These are phyloP conservation scores for Eumeta japonica DNA, from an alignment of 1,140 invertebrate genomes.

Conservation along the genomic window DNA sequence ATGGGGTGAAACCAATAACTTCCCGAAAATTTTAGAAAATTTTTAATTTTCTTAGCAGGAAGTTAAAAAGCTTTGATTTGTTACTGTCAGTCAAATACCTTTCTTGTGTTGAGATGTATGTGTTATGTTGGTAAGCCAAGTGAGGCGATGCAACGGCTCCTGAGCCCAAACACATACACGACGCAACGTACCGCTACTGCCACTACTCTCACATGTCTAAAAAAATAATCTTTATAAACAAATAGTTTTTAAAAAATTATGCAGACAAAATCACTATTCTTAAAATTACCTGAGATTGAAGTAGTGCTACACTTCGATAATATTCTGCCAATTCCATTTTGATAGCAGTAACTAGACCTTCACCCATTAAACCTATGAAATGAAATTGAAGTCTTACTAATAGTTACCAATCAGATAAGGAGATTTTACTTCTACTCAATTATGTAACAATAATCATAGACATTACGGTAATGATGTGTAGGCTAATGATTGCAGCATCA, in stretches of 20 bases:
- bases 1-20: too few relatives aligned
- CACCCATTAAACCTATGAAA: slow-evolving; percentile 71
- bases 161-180: slow-evolving; percentile 78
- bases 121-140: slow-evolving; percentile 78
- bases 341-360: slow-evolving; percentile 84
- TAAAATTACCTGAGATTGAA: slow-evolving; percentile 73
- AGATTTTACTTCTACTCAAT: background rate
- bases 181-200: slow-evolving; percentile 69
- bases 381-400: background rate
- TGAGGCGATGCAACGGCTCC: slow-evolving; percentile 75
- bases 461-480: background rate
- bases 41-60: too few relatives aligned
- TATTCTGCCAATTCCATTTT: slow-evolving; percentile 83
- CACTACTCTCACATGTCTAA: slow-evolving; percentile 41
- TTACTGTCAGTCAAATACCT: slow-evolving; percentile 38
- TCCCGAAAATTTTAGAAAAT: too few relatives aligned
- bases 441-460: background rate
- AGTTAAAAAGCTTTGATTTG: too few relatives aligned
- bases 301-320: slow-evolving; percentile 82
- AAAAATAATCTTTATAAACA: slow-evolving; percentile 5
- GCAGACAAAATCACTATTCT: background rate
- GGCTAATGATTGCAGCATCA: too few relatives aligned
- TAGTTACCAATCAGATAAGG: background rate
- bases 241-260: background rate
- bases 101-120: slow-evolving; percentile 79